Percentiles rank a stretch among this genome's conserved stretches.
These are phyloP conservation scores for Diloba caeruleocephala DNA, from an alignment of 2,888 invertebrate genomes.

Conservation along the genomic window DNA sequence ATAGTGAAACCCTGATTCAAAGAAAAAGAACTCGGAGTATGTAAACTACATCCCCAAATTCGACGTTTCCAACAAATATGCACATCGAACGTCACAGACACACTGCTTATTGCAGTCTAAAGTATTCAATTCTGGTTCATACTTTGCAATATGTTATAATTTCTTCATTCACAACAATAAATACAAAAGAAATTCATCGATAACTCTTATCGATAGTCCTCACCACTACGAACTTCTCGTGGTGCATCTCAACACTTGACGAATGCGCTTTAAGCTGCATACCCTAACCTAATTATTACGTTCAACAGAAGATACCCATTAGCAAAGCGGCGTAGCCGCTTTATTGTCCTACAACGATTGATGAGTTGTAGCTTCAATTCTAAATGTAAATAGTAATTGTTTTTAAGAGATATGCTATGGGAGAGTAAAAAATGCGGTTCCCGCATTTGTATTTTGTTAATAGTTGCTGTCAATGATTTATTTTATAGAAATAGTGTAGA, in stretches of 20 bases:
- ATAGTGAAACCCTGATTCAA: too few relatives aligned
- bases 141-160: too few relatives aligned
- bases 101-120: too few relatives aligned
- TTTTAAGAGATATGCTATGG: constrained; percentile 31
- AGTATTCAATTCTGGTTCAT: too few relatives aligned
- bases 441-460: constrained; percentile 44
- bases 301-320: constrained; percentile 40
- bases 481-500: constrained; percentile 27
- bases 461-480: constrained; percentile 8
- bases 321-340: constrained; percentile 48
- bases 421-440: constrained; percentile 40
- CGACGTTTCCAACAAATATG: too few relatives aligned
- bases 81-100: too few relatives aligned
- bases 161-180: too few relatives aligned
- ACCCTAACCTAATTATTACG: constrained; percentile 69
- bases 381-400: constrained; percentile 50
- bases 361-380: constrained; percentile 56
- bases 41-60: too few relatives aligned
- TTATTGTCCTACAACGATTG: constrained; percentile 39
- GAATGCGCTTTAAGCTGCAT: constrained; percentile 78
- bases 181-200: constrained; percentile 20
- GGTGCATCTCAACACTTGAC: constrained; percentile 78
- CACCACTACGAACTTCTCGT: constrained; percentile 50
- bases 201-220: constrained; percentile 45
- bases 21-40: too few relatives aligned